Evolutionary conservation across 2,888 invertebrate species (phyloP), one percentile per base, ranked within the genome.

Genomic region (Neoitamus cyanurus): DNA sequence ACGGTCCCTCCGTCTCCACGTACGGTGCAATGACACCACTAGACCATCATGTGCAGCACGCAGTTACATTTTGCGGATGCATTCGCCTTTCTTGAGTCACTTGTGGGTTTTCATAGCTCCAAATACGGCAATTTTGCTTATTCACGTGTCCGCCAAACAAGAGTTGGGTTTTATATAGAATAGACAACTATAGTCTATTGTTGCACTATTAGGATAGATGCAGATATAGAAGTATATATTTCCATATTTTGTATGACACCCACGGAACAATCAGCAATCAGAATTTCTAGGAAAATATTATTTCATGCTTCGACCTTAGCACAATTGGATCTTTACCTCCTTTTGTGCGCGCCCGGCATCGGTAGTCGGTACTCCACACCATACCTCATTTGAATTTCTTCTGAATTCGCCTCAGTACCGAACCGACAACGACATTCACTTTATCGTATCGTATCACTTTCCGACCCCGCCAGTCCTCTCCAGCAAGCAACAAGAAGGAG

Each of bases 61-160:
- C 36, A 73, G 73, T 73, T 34, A 73, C 34, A 34, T 36, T 13
- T 73, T 73, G 34, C 3, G 73, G 36, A 34, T 73, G 34, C 73
- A 73, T 73, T 72, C 1, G 28, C 11, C 31, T 28, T 30, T 72
- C 72, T 11, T n/a, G 7, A 72, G 31, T 30, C 11, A 30, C 72
- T 30, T 72, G 73, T 73, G 73, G 73, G 73, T 73, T 73, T 20
- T 73, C 73, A 3, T 25, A 20, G 48, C 78, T 36, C 78, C 20
- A 78, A 42, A 42, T 20, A 6, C 48, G 78, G 72, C 73, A 70
- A 58, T 72, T n/a, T n/a, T n/a, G 48, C 68, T 36, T 31, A 37
- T 36, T 85, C 48, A 77, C 70, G 36, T 70, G 30, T 28, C 58
- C 48, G 48, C 31, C 80, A 5, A 31, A 5, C 31, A 5, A 31